Base-by-base conservation (phyloP, 2,888 invertebrate genomes). In the Leptogaster cylindrica region DNA sequence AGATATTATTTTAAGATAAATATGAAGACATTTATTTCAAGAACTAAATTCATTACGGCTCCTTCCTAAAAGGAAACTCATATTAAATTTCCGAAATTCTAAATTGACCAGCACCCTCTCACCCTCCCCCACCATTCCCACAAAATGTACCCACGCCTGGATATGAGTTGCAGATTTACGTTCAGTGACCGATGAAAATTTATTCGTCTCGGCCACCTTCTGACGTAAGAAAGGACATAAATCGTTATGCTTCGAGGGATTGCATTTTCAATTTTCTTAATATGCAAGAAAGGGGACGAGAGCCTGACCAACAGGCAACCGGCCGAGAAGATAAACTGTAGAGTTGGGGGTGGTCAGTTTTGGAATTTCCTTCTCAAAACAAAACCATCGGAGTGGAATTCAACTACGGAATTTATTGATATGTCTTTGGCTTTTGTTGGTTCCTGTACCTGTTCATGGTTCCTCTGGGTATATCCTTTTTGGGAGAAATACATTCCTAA, bases 11-110 rank as follows among this genome's bases (percentile, higher is more conserved):
- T 61, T 61, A 61, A 61, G 70, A 70, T 70, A 70, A 70, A 70
- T 70, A 51, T 66, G 68, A 70, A 70, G 66, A 68, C 70, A 68
- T 70, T 70, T 70, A 33, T 70, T 70, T 70, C 28, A 66, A 70
- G 66, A 20, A 65, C 61, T 61, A 61, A 61, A 61, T 61, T 61
- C 61, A 61, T 61, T 61, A 61, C 25, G 31, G 51, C 39, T 27
- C 2, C 65, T 55, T n/a, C 27, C 52, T 64, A 65, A 69, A 67
- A 69, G 67, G 69, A 69, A 55, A 61, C 65, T 69, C 67, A 69
- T 69, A 69, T 69, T 69, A 69, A 69, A 69, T 69, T 67, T 69
- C 69, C 67, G 69, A 69, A 69, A 69, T 69, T 69, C 69, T 69
- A 69, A 65, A 67, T 67, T 67, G 67, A 69, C 69, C 69, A 65